phyloP scores from a whole-genome alignment of 2,113 vertebrate genomes.

The Tapirus terrestris region DNA sequence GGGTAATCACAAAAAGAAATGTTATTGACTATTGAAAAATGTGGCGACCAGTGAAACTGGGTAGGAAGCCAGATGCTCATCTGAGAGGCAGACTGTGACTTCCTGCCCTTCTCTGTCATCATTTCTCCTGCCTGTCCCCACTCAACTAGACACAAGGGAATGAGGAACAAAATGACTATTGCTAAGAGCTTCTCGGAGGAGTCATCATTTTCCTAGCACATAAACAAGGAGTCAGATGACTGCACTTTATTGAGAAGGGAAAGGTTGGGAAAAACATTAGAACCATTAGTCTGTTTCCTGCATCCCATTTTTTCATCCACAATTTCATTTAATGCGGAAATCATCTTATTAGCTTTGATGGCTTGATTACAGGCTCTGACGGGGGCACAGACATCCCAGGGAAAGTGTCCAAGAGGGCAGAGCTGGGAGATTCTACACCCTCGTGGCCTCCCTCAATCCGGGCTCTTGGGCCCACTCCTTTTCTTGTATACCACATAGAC shows the following conservation, averaged over 20 bases:
- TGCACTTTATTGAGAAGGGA: constrained; percentile 16
- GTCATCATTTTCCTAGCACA: constrained; percentile 48
- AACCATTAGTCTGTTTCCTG: constrained; percentile 64
- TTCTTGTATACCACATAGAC: neutral
- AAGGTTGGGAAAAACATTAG: constrained; percentile 31
- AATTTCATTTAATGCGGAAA: constrained; percentile 57
- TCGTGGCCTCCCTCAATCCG: neutral
- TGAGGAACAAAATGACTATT: neutral
- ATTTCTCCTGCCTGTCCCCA: neutral
- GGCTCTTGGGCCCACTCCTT: neutral
- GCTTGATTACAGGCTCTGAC: constrained; percentile 18
- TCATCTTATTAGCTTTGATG: constrained; percentile 33
- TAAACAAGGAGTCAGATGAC: constrained; percentile 62
- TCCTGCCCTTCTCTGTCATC: neutral
- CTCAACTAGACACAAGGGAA: neutral
- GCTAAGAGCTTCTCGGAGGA: constrained; percentile 27
- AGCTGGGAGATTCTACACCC: neutral
- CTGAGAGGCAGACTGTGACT: neutral
- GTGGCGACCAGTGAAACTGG: neutral
- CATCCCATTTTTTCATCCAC: constrained; percentile 31
- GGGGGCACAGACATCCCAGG: neutral
- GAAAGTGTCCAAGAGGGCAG: neutral
- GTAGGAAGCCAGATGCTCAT: neutral
- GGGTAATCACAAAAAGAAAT: neutral
- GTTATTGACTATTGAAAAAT: neutral